Conservation (phyloP, 2,888 invertebrate genomes). For the Endomychus coccineus region DNA sequence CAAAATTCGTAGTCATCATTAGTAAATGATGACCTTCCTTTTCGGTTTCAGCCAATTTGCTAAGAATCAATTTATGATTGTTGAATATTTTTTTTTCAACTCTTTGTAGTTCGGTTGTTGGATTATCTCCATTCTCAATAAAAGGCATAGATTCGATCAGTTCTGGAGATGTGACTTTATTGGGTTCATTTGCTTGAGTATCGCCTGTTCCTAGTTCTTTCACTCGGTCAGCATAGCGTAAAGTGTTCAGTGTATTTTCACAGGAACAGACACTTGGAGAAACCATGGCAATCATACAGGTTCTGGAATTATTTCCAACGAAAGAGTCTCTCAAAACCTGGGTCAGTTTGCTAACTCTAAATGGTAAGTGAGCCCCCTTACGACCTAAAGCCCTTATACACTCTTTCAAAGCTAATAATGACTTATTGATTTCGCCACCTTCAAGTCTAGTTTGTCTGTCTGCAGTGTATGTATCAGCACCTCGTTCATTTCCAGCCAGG, state of each 20-base stretch:
- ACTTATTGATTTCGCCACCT: conserved; percentile 95
- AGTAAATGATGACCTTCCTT: conserved; percentile 66
- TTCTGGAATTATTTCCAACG: conserved; percentile 94
- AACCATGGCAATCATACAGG: conserved; percentile 99
- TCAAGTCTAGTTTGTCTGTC: conserved; percentile 92
- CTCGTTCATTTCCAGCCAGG: conserved; percentile 94
- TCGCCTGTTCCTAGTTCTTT: conserved; percentile 84
- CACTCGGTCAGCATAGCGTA: conserved; percentile 95
- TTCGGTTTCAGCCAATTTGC: conserved; percentile 59
- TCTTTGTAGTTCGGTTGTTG: conserved; percentile 79
- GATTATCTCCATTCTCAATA: conserved; percentile 85
- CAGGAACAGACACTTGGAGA: conserved; percentile 93
- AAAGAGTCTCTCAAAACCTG: conserved; percentile 94
- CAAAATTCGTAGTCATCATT: conserved; percentile 75
- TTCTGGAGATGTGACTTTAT: conserved; percentile 2
- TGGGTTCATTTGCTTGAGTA: conserved; percentile 5
- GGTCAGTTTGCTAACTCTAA: conserved; percentile 94
- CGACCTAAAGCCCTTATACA: conserved; percentile 93
- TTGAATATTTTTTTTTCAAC: conserved; percentile 61
- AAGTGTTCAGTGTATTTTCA: conserved; percentile 95
- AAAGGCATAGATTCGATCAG: conserved; percentile 31
- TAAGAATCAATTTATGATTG: conserved; percentile 70
- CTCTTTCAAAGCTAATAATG: conserved; percentile 94
- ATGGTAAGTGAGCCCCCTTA: conserved; percentile 93
- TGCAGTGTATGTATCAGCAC: conserved; percentile 94